Evolutionary conservation across 2,888 invertebrate genomes (phyloP).

Genomic region (Microctonus brassicae): DNA sequence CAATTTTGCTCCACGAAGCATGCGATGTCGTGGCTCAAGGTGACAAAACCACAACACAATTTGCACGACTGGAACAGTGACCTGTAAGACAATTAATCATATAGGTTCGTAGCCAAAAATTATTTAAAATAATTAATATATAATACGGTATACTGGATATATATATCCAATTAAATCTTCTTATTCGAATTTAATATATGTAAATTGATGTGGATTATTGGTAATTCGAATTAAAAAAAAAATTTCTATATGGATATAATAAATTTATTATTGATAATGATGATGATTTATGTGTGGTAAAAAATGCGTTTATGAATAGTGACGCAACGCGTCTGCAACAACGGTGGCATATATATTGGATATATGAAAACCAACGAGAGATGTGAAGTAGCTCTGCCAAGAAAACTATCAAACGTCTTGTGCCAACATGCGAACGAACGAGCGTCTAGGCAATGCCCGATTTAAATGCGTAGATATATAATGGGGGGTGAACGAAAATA

Average conservation of each 20-base stretch:
- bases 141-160: too few relatives aligned
- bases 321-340: slow-evolving; percentile 20
- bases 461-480: slow-evolving; percentile 57
- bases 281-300: not conserved
- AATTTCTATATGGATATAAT: not conserved
- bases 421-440: slow-evolving; percentile 39
- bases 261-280: not conserved
- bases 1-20: slow-evolving; percentile 45
- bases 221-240: not conserved
- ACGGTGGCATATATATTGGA: not conserved
- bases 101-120: not conserved
- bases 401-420: slow-evolving; percentile 32
- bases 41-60: slow-evolving; percentile 5
- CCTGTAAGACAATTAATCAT: slow-evolving; percentile 16
- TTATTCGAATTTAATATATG: too few relatives aligned
- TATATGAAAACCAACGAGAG: slow-evolving; percentile 5
- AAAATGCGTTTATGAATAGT: slow-evolving; percentile 8
- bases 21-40: slow-evolving; percentile 43
- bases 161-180: too few relatives aligned
- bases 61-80: slow-evolving; percentile 15
- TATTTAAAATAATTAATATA: not conserved
- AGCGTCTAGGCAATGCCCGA: slow-evolving; percentile 55
- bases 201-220: not conserved
- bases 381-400: slow-evolving; percentile 41
- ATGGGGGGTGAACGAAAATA: slow-evolving; percentile 52